Evolutionary conservation across 2,888 invertebrate species (phyloP), one percentile per base, ranked within the genome.

Genomic region (Amaurobius ferox): DNA sequence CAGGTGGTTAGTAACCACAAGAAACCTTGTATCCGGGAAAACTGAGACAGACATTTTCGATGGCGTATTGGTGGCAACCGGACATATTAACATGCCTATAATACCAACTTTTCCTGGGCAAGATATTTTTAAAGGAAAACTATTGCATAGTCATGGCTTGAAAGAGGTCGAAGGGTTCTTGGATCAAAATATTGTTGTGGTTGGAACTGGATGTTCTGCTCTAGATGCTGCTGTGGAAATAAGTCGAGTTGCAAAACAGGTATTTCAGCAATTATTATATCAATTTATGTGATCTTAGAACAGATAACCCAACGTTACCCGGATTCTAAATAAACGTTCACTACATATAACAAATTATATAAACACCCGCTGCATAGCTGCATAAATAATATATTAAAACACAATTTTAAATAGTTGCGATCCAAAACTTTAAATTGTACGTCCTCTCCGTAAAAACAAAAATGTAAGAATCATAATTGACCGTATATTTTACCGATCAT

Each of bases 151-250:
- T 3, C 89, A 89, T 67, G 81, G 87, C 39, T 74, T 89, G 55
- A 87, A 79, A 11, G 68, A 70, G 11, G 87, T 86, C 0, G 61
- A 62, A 0, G 81, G 85, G 19, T 89, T 88, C 76, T 61, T 76
- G 13, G 90, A 89, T 28, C 90, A 91, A 88, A 88, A 90, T 40
- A 91, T 92, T 0, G 90, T 92, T 28, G 90, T 93, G 0, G 89
- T 93, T 32, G 93, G 93, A 1, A 91, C 92, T 64, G 92, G 92
- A 1, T 92, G 92, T 88, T 92, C 92, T 0, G 92, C 73, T 6
- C 64, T 85, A 1, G 89, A 89, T 73, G 71, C 86, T 6, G 87
- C 88, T n/a, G 88, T 86, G n/a, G 88, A 87, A 64, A 67, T 80
- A 5, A 81, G 80, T 23, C 40, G 39, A 13, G 81, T 87, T 23